phyloP scores from a whole-genome alignment of 1,140 invertebrate genomes.

The Drosophila bocqueti region DNA sequence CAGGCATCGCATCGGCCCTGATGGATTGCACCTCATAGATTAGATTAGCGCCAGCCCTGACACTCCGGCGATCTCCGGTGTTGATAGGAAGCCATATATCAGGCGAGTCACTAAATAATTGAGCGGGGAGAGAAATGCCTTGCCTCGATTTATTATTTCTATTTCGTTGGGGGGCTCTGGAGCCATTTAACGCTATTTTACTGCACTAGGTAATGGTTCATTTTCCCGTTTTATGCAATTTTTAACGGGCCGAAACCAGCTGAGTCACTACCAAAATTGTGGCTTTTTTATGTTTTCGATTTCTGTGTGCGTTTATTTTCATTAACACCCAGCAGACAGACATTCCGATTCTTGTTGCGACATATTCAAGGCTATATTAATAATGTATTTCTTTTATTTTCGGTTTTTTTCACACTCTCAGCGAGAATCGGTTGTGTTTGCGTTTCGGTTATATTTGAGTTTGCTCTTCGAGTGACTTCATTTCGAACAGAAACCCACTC shows the following conservation, averaged over 20 bases:
- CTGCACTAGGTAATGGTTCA: constrained; percentile 16
- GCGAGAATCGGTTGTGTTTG: constrained; percentile 25
- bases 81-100: constrained; percentile 45
- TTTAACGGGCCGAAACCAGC: constrained; percentile 33
- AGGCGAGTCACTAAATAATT: constrained; percentile 16
- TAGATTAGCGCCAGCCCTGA: constrained; percentile 46
- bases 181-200: constrained; percentile 13
- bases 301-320: constrained; percentile 50
- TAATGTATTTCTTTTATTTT: constrained; percentile 74
- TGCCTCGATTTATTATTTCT: constrained; percentile 13
- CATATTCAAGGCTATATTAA: constrained; percentile 79
- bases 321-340: constrained; percentile 58
- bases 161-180: neutral
- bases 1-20: constrained; percentile 8
- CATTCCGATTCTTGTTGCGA: constrained; percentile 74
- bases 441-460: constrained; percentile 30
- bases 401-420: constrained; percentile 68
- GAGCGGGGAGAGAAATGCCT: constrained; percentile 6
- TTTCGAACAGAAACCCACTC: constrained; percentile 47
- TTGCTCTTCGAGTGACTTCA: constrained; percentile 65
- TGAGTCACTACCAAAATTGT: constrained; percentile 50
- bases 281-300: constrained; percentile 17
- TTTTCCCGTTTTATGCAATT: constrained; percentile 31
- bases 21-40: constrained; percentile 47
- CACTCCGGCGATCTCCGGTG: constrained; percentile 37